Conservation (phyloP, 2,888 invertebrate genomes). For the Stenchaetothrips biformis region DNA sequence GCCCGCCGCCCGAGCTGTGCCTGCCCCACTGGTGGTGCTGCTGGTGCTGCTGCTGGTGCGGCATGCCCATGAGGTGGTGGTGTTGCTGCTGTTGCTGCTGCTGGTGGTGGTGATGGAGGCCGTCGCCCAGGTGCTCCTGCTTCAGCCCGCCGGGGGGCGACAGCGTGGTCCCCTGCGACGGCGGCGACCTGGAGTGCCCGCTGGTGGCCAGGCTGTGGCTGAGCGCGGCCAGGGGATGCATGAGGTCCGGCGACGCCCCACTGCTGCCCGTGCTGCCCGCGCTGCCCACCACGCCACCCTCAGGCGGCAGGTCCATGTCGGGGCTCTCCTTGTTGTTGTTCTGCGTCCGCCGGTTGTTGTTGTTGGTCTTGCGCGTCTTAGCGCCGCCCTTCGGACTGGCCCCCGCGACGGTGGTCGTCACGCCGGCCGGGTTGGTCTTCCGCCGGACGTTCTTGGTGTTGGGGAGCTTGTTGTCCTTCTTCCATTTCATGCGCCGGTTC, state of each 20-base stretch:
- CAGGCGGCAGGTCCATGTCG: constrained; percentile 8
- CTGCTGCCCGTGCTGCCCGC: not conserved
- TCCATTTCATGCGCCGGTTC: constrained; percentile 80
- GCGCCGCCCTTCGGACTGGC: constrained; percentile 3
- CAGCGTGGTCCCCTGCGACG: not conserved
- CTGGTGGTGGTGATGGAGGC: constrained; percentile 8
- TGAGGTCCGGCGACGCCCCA: constrained; percentile 1
- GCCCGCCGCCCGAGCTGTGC: constrained; percentile 8
- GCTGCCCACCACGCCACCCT: not conserved
- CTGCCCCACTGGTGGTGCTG: constrained; percentile 2
- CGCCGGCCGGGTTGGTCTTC: constrained; percentile 71
- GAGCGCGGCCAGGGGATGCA: constrained; percentile 13
- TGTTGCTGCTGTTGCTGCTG: not conserved
- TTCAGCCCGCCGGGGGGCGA: not conserved
- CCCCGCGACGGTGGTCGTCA: constrained; percentile 52
- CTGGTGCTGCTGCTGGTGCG: constrained; percentile 9
- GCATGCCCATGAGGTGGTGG: constrained; percentile 11
- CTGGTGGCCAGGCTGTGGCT: not conserved
- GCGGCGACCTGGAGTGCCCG: constrained; percentile 9
- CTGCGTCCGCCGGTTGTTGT: constrained; percentile 7
- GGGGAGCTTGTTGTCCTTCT: constrained; percentile 82
- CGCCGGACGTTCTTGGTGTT: constrained; percentile 75
- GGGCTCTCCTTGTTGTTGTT: constrained; percentile 22
- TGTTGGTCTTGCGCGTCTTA: constrained; percentile 1
- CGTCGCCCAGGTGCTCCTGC: constrained; percentile 17